Percentiles rank a stretch among this genome's conserved stretches.
phyloP scores from a whole-genome alignment of 2,113 vertebrate genomes.

The Neolamprologus devosi region DNA sequence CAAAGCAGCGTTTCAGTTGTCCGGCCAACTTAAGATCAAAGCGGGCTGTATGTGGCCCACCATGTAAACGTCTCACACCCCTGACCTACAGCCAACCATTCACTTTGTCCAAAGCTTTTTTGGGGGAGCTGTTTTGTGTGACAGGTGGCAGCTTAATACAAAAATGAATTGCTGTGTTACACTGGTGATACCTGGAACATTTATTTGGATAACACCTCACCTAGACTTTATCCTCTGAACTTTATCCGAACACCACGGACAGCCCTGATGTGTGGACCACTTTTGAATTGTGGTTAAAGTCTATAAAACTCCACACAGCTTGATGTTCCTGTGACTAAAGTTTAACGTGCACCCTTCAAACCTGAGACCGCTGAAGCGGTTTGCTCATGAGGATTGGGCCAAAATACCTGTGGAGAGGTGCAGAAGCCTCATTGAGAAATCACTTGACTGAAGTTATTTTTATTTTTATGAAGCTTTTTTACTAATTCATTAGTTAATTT shows the following conservation, averaged over 20 bases:
- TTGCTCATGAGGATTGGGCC: not conserved
- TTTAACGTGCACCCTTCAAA: not conserved
- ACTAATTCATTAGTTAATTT: not conserved
- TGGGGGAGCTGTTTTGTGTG: not conserved
- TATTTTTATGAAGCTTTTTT: not conserved
- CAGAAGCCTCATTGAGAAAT: not conserved
- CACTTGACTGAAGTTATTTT: not conserved
- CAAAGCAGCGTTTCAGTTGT: not conserved
- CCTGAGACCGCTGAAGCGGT: not conserved
- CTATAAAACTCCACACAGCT: not conserved
- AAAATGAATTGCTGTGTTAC: not conserved
- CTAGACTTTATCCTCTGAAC: not conserved
- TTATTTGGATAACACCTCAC: not conserved
- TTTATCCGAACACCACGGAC: not conserved
- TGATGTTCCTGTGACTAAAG: not conserved
- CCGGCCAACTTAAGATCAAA: not conserved
- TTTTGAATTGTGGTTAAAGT: not conserved
- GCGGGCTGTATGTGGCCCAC: not conserved
- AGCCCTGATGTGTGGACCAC: not conserved
- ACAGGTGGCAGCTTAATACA: not conserved
- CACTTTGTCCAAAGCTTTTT: rapidly evolving
- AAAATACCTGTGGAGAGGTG: not conserved
- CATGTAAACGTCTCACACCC: not conserved
- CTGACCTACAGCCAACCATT: not conserved
- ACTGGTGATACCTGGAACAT: not conserved